These are phyloP conservation scores for Rhogogaster chlorosoma DNA, from an alignment of 2,888 invertebrate genomes.

Conservation along the genomic window DNA sequence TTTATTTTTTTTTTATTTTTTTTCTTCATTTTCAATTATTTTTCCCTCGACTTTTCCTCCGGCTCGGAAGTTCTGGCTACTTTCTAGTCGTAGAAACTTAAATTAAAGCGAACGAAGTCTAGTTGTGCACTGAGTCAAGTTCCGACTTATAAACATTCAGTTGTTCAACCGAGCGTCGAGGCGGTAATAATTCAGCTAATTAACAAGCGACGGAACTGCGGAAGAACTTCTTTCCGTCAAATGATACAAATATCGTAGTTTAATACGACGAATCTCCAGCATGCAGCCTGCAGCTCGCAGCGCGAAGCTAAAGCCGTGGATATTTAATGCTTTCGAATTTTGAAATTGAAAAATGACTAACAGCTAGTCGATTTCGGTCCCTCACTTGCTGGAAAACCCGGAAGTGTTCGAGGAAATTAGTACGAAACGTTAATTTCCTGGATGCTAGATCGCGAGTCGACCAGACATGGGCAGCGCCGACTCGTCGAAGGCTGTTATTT, in stretches of 20 bases:
- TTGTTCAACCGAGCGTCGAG: background rate
- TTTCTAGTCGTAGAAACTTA: background rate
- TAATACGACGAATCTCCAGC: no score
- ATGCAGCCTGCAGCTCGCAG: no score
- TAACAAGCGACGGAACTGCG: background rate
- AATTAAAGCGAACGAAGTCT: constrained; percentile 4
- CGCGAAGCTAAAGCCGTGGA: no score
- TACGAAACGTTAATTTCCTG: constrained; percentile 41
- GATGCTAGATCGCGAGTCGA: background rate
- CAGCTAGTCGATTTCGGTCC: background rate
- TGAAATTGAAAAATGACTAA: background rate
- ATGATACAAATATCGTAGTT: background rate
- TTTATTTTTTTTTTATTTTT: background rate
- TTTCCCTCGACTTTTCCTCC: background rate
- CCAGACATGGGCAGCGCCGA: background rate
- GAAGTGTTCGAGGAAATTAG: constrained; percentile 24
- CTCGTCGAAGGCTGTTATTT: background rate
- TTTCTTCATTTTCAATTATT: constrained; percentile 9
- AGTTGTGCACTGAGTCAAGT: background rate
- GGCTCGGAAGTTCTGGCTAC: background rate
- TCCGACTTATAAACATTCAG: constrained; percentile 19
- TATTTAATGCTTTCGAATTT: background rate
- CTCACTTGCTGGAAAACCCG: background rate
- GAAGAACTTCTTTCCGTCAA: background rate
- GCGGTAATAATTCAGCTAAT: background rate